phyloP scores from a whole-genome alignment of 2,113 vertebrate genomes.

The Catharus bicknelli region DNA sequence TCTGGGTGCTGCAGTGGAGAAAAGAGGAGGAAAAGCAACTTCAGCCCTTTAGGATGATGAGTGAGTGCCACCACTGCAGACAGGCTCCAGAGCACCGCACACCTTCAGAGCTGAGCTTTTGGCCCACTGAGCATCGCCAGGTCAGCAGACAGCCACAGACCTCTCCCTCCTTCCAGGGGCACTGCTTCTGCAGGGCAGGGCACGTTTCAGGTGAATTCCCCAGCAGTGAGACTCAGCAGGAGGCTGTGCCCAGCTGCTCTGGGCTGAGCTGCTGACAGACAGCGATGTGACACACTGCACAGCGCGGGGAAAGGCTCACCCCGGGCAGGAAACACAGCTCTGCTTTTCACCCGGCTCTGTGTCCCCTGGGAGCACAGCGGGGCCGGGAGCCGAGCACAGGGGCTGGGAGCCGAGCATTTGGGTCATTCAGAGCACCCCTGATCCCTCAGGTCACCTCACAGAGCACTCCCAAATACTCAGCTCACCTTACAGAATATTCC shows the following conservation, averaged over 20 bases:
- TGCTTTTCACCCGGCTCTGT: fast-evolving
- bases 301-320: fast-evolving
- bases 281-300: fast-evolving
- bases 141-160: fast-evolving
- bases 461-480: not conserved
- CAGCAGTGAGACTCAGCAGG: not conserved
- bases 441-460: no score
- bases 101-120: fast-evolving
- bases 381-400: not conserved
- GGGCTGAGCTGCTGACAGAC: fast-evolving
- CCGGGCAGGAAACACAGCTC: fast-evolving
- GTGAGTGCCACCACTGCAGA: fast-evolving
- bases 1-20: not conserved
- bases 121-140: fast-evolving
- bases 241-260: not conserved
- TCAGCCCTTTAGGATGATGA: fast-evolving
- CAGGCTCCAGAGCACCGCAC: fast-evolving
- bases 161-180: fast-evolving
- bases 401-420: fast-evolving
- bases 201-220: not conserved
- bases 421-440: not conserved
- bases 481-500: not conserved
- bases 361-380: not conserved
- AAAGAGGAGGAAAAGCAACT: not conserved
- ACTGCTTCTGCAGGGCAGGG: not conserved